These are phyloP conservation scores for Notodonta dromedarius DNA, from an alignment of 2,888 invertebrate genomes.

Conservation along the genomic window DNA sequence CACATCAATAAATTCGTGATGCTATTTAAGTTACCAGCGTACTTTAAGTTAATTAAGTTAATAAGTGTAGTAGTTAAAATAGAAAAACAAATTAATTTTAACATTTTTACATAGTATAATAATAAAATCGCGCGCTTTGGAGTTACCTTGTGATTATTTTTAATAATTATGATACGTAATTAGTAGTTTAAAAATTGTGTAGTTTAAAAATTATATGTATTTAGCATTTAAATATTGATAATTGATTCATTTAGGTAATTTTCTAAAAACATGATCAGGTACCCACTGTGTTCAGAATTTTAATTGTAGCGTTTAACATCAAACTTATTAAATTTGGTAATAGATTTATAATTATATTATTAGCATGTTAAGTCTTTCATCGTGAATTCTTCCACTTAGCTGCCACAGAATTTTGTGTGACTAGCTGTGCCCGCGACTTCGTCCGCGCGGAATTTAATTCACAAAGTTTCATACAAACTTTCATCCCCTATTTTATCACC, in stretches of 20 bases:
- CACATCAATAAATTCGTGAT: slow-evolving; percentile 26
- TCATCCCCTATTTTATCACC: too few species aligned
- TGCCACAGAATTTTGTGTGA: slow-evolving; percentile 61
- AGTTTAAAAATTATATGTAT: neutral
- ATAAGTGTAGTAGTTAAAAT: slow-evolving; percentile 9
- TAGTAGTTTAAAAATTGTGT: neutral
- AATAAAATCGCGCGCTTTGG: slow-evolving; percentile 11
- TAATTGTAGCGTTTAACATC: neutral
- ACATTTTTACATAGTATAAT: neutral
- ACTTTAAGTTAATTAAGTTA: neutral
- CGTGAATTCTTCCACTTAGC: slow-evolving; percentile 78
- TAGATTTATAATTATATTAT: neutral
- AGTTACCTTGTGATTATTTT: slow-evolving; percentile 15
- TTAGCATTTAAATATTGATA: neutral
- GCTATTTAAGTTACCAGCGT: slow-evolving; percentile 29
- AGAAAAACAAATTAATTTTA: neutral
- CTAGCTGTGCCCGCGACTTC: too few species aligned
- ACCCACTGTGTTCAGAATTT: slow-evolving; percentile 1
- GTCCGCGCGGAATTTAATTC: too few species aligned
- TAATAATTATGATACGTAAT: slow-evolving; percentile 1
- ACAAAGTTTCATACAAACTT: too few species aligned
- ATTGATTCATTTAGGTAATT: neutral
- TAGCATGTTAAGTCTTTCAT: slow-evolving; percentile 17
- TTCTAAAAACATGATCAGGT: neutral
- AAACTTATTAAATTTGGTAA: neutral